Base-by-base conservation (phyloP, 2,113 vertebrate genomes). In the Crotalus tigris region DNA sequence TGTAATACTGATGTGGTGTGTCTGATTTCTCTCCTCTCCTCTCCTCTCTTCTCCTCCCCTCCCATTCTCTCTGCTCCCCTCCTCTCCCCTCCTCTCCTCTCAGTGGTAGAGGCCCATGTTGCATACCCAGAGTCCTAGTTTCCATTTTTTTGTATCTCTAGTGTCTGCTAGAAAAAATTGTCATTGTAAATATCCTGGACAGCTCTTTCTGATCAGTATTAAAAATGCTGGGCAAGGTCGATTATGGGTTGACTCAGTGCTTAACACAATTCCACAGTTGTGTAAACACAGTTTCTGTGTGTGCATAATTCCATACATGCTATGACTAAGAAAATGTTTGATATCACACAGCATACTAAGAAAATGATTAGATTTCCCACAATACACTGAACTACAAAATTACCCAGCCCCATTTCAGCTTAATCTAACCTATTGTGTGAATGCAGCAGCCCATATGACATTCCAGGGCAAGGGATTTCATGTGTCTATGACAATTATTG, bases 1-100 rank as follows among this genome's bases (percentile, higher is more conserved):
- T 51, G 6, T 59, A 33, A 51, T 21, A 17, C 49, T 58, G 9
- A 57, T 57, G 44, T 59, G 46, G 3, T 90, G 12, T 59, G 0
- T 0, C 3, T 1, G 9, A 8, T 4, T 61, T 10, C n/a, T 15
- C 12, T 6, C 29, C 12, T n/a, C 29, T 17, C 11, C 0, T 61
- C 7, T 91, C 90, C 87, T 29, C 1, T 69, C 13, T 1, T 13
- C 12, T 11, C 13, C 15, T 17, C 23, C 2, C 5, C 4, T 87
- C 1, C 54, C 54, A 46, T 53, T 8, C 90, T 9, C n/a, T 12
- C 10, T 33, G 24, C 1, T 85, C 11, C 9, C 8, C 9, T 21
- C 19, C 39, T 39, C 39, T 39, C 39, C 39, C 39, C 39, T 39
- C 39, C 39, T 1, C 24, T 19, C 15, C 17, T 87, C 0, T 69